Base-by-base conservation (phyloP, 2,797 vertebrate species). In the Aythya fuligula region DNA sequence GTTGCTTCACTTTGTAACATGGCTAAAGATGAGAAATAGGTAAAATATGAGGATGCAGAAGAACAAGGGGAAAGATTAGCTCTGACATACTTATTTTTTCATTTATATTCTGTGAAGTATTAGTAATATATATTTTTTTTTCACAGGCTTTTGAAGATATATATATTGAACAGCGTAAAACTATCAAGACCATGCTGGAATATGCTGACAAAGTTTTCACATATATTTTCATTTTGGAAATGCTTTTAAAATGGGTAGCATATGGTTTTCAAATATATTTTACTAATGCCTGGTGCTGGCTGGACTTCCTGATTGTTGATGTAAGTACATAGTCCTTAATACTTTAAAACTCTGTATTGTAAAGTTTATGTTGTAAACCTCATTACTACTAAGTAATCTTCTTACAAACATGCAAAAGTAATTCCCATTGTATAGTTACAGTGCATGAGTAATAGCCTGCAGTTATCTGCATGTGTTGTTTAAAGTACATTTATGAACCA, bases 231-330 rank as follows among this genome's bases (percentile, higher is more conserved):
- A 99, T 99, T 94, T 96, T 99, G 97, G 99, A 99, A 98, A 99
- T 99, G 99, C 97, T 99, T 94, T 98, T 99, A 93, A 99, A 99
- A 94, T 99, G 99, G 99, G 98, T 99, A 81, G 99, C 99, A 1
- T 99, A 99, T 95, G 99, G 99, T 96, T 99, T 99, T 98, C 98
- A 98, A 90, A 99, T 99, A 84, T 99, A 99, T 96, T 99, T 99
- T 96, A 99, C 99, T 81, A 99, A 99, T 96, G 99, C 99, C 57
- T 99, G 99, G 99, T 99, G 99, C 98, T 99, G 99, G 99, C 96
- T 99, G 97, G 99, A 99, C 97, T 99, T 99, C 96, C 94, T 99
- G 85, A 99, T 99, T 95, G 99, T 99, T 91, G 99, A 99, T 96
- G 99, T 99, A 98, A 96, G 99, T 99, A 98, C 89, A 70, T 41